phyloP scores from a whole-genome alignment of 2,113 vertebrate species.

The Onychostruthus taczanowskii region DNA sequence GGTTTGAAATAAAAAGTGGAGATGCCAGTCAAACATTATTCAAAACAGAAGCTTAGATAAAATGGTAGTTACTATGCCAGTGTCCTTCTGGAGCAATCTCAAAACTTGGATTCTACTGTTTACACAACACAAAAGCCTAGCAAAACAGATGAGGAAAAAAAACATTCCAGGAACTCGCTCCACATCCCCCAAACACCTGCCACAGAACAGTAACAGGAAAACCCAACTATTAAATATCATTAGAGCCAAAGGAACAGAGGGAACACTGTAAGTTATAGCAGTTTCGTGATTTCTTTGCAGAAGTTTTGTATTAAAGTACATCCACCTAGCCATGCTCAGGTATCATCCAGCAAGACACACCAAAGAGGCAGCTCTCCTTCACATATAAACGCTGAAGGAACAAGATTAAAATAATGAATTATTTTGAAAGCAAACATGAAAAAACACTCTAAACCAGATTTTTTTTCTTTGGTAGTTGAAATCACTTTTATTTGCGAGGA shows the following conservation, averaged over 20 bases:
- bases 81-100: not conserved
- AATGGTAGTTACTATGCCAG: not conserved
- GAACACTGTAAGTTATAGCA: not conserved
- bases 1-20: not conserved
- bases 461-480: not conserved
- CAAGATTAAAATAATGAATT: not conserved
- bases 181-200: not conserved
- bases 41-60: not conserved
- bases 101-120: not conserved
- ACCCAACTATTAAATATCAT: not conserved
- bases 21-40: not conserved
- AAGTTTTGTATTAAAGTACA: not conserved
- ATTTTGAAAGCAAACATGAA: not conserved
- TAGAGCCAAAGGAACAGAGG: not conserved
- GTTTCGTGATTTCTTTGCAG: not conserved
- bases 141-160: not conserved
- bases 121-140: not conserved
- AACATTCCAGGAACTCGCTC: not conserved
- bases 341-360: not conserved
- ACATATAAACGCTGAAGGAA: not conserved
- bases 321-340: not conserved
- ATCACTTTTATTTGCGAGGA: slow-evolving; percentile 74
- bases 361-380: not conserved
- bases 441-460: not conserved
- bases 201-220: not conserved